Base-by-base conservation (phyloP, 2,888 invertebrate genomes). In the Seira sanloemensis region DNA sequence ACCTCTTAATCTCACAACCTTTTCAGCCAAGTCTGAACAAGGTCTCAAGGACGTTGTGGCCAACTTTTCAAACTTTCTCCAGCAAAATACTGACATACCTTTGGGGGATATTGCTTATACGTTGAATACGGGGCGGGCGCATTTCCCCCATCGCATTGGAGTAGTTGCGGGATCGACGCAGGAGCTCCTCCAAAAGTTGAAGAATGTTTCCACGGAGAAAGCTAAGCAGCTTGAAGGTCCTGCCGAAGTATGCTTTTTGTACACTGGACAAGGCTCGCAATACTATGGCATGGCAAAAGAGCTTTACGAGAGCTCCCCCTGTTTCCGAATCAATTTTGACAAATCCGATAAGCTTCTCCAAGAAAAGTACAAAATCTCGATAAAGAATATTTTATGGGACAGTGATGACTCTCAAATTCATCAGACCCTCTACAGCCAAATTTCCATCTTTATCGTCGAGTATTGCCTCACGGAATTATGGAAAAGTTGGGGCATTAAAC, bases 371-470 rank as follows among this genome's bases (percentile, higher is more conserved):
- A n/a, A 12, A 1, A 19, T 79, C n/a, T 18, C 54, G 9, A 58
- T 86, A n/a, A 50, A 50, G 16, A 1, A 26, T 2, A 74, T 74
- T 21, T 9, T 86, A 5, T 86, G 86, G 86, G 76, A 26, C 2
- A 24, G 62, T 37, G 23, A 72, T 19, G 66, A 71, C 7, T 21
- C 26, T 16, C 23, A 62, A 2, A 71, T 71, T 25, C 27, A 76
- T 0, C 66, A 67, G 0, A 74, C 74, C 21, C 37, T 78, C 21
- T 81, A 81, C 67, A 85, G 86, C 71, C 87, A 87, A 76, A 82
- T 85, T 12, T 25, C 86, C 21, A 87, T 87, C 37, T 84, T 87
- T 23, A 82, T 81, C 66, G 77, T 87, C n/a, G 76, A 87, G 54
- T 86, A 84, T 75, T 62, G 68, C n/a, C 76, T 86, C 7, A 25